Evolutionary conservation across 2,113 vertebrate species (phyloP), one percentile per base, ranked within the genome.

Genomic region (Solea solea): DNA sequence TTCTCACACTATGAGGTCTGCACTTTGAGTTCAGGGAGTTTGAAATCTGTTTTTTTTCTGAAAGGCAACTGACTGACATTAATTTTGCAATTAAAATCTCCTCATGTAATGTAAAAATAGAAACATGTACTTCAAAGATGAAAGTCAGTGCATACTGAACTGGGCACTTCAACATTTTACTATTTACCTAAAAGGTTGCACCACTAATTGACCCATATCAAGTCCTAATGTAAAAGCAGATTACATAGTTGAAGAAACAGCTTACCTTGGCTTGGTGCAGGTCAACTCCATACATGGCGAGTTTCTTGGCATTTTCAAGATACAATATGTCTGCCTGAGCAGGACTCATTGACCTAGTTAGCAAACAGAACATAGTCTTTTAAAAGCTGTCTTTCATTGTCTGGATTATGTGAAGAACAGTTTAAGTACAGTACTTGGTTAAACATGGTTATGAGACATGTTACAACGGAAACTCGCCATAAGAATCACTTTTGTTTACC

Each of bases 221-320:
- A 62, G 21, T 7, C 55, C 58, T 44, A 3, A 39, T 16, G 2
- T 7, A 59, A 49, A 16, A 40, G 42, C 8, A 42, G 10, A 34
- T 14, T 16, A 49, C 13, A 9, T 8, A 16, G 16, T 45, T 58
- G 1, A 10, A 57, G n/a, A 28, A 40, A 55, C 13, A 48, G 0
- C 3, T 1, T 41, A 98, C 97, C 96, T 98, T 98, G 74, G 97
- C 97, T 86, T 96, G 96, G 88, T 99, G 97, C 87, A 98, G 93
- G 85, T 99, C 96, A 1, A 98, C 95, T 69, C 98, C 97, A 79
- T 98, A 99, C 97, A 99, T 96, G 0, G 97, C 95, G 0, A 99
- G 93, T 76, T 96, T 97, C 92, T 96, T 97, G 79, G 96, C 97
- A 87, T 97, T 98, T 93, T 99, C 96, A 76, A 99, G 94, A 84